Conservation (phyloP, 2,797 vertebrate species). For the Betta splendens region DNA sequence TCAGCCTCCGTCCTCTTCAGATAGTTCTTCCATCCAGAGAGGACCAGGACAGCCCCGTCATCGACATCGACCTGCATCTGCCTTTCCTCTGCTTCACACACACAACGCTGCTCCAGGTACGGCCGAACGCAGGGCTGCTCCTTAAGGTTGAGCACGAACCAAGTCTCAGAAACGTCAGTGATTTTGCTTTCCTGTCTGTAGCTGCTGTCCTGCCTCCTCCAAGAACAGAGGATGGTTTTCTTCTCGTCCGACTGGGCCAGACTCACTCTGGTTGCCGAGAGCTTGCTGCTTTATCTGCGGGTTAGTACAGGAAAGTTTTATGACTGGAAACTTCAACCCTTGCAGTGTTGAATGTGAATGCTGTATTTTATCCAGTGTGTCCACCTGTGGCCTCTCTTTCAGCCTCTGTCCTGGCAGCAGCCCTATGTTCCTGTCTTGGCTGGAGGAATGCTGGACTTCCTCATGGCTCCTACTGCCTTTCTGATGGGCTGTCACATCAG, state of each 20-base stretch:
- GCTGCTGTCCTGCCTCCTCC: conserved; percentile 87
- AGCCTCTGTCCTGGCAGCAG: conserved; percentile 95
- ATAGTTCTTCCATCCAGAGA: conserved; percentile 89
- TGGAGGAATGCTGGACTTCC: conserved; percentile 93
- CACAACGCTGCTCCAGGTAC: conserved; percentile 75
- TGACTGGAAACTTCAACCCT: too few relatives aligned
- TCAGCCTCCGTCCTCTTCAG: conserved; percentile 90
- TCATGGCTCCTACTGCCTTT: conserved; percentile 96
- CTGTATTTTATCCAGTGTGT: background rate
- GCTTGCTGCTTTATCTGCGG: conserved; percentile 88
- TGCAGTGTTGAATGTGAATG: too few relatives aligned
- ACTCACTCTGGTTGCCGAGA: conserved; percentile 89
- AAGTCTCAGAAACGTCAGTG: background rate
- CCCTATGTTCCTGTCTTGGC: conserved; percentile 93
- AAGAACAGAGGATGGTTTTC: conserved; percentile 89
- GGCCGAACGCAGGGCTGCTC: background rate
- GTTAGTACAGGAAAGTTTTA: conserved; percentile 42
- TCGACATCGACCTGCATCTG: conserved; percentile 94
- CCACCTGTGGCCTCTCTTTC: conserved; percentile 26
- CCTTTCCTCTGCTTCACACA: conserved; percentile 91
- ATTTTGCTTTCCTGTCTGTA: conserved; percentile 49
- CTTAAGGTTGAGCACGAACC: background rate
- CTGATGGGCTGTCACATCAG: conserved; percentile 95
- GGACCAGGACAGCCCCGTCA: conserved; percentile 86
- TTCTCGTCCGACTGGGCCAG: conserved; percentile 92